Base-by-base conservation (phyloP, 2,113 vertebrate species). In the Apteryx mantelli region DNA sequence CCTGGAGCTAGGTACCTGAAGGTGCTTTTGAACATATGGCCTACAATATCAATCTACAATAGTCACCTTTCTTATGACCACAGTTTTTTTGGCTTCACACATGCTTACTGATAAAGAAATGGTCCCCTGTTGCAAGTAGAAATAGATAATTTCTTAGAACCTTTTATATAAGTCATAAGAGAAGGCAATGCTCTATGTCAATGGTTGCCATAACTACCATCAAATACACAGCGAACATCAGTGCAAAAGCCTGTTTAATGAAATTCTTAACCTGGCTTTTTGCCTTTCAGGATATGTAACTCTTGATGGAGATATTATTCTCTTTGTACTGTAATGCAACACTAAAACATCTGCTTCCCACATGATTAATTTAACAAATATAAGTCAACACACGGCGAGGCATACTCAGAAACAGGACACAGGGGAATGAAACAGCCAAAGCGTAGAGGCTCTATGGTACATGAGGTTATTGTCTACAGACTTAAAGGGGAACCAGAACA, bases 291-390 rank as follows among this genome's bases (percentile, higher is more conserved):
- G 58, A 90, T 52, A 78, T 28, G 71, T 55, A 93, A 70, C 40
- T 38, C 64, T 60, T 81, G 82, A 90, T 63, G 53, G 36, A 88
- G 68, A 75, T 34, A 77, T 42, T 78, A 89, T 40, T 91, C 10
- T 7, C 66, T 63, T 53, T 77, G 75, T 80, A 80, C 55, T 50
- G 63, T 90, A 86, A 91, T 38, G 68, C 88, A 96, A 88, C 64
- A 93, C 82, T 74, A 91, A 80, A 91, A 95, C 90, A 94, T 74
- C 90, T 97, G 93, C 82, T 91, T 96, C 96, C 80, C 85, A 93
- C 68, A 95, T 94, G 88, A 96, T 90, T 94, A 95, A 96, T 96
- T 96, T 71, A 97, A 91, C 60, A 78, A 93, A n/a, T 78, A 96
- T 75, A 96, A 96, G 88, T 74, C 90, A 95, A 83, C 58, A 85